A percentile compares a stretch with the other conserved stretches of the same genome.
Evolutionary conservation across 2,113 vertebrate species (phyloP).

Genomic region (Capreolus pygargus): DNA sequence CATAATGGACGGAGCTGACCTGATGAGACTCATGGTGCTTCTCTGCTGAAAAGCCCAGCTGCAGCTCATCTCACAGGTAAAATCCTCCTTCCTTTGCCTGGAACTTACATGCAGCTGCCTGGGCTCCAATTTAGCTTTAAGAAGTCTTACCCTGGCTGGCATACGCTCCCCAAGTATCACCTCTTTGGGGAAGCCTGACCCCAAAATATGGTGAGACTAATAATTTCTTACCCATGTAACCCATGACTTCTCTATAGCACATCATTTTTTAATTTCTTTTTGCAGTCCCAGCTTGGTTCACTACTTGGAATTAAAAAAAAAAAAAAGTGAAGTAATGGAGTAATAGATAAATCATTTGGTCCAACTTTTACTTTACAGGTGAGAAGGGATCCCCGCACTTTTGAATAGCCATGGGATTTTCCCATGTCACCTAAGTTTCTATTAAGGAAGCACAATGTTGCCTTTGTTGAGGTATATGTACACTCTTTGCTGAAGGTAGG

Average conservation of each 20-base stretch:
- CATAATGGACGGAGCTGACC: rapidly evolving
- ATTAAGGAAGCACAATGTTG: neutral
- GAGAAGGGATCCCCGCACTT: neutral
- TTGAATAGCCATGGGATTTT: neutral
- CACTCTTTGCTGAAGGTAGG: neutral
- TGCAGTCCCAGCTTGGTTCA: neutral
- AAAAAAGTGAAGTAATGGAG: neutral
- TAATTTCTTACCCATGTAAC: neutral
- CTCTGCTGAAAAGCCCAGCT: neutral
- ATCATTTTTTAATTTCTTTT: neutral
- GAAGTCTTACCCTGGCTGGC: neutral
- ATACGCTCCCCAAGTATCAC: neutral
- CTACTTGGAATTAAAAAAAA: neutral
- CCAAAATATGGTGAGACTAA: neutral
- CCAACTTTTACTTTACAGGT: neutral
- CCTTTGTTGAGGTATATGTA: neutral
- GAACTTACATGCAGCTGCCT: neutral
- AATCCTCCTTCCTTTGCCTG: neutral
- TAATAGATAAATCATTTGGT: neutral
- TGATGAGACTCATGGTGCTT: neutral
- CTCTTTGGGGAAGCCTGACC: neutral
- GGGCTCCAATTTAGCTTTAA: neutral
- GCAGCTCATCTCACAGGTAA: neutral
- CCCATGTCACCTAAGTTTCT: neutral
- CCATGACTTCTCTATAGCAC: no score